Percentiles rank a stretch among this genome's conserved stretches.
phyloP scores from a whole-genome alignment of 2,797 vertebrate species.

The Notolabrus celidotus region DNA sequence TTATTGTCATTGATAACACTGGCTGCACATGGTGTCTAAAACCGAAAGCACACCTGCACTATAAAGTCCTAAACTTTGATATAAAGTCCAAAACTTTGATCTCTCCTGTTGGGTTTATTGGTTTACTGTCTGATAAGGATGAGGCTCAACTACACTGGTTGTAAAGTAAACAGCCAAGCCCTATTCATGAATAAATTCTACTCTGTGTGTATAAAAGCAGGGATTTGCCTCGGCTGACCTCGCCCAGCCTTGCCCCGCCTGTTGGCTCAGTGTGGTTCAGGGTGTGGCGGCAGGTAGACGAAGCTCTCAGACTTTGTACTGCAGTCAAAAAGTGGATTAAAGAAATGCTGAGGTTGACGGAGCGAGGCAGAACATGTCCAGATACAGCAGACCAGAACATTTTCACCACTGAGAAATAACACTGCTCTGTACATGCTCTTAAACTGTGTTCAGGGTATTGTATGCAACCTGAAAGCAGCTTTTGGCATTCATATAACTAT shows the following conservation, averaged over 20 bases:
- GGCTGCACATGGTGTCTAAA: neutral
- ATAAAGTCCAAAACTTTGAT: too few species aligned
- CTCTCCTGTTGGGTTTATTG: neutral
- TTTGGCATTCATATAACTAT: slow-evolving; percentile 16
- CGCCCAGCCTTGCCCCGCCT: slow-evolving; percentile 46
- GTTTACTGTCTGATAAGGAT: slow-evolving; percentile 11
- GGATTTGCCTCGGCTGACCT: neutral
- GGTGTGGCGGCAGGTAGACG: slow-evolving; percentile 34
- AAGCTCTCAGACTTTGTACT: neutral
- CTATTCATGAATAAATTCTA: neutral
- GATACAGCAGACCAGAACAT: too few species aligned
- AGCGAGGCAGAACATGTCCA: slow-evolving; percentile 6
- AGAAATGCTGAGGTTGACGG: neutral
- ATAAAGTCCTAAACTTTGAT: fast-evolving
- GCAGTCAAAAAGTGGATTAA: neutral
- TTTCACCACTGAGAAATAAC: neutral
- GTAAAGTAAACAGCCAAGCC: slow-evolving; percentile 32
- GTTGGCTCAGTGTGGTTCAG: slow-evolving; percentile 8
- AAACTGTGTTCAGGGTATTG: neutral
- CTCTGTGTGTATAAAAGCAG: slow-evolving; percentile 4
- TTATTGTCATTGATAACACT: too few species aligned
- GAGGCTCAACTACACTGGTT: neutral
- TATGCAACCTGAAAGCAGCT: neutral
- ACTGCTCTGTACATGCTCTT: neutral
- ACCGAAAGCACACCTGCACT: neutral